Evolutionary conservation across 2,113 vertebrate genomes (phyloP).

Genomic region (Dipodomys merriami): DNA sequence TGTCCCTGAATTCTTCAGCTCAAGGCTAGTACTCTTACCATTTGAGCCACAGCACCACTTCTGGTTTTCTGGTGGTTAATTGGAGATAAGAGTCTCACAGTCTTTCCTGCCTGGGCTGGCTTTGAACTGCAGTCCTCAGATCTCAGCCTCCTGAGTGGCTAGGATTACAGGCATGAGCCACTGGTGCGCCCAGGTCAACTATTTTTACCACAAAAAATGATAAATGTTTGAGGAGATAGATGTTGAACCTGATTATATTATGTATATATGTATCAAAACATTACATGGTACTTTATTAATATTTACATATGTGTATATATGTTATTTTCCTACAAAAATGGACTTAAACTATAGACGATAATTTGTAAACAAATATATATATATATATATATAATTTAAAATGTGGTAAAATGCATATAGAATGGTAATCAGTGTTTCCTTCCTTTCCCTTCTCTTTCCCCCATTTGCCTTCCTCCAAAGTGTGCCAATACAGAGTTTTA

Average conservation of each 20-base stretch:
- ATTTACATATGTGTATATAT: not conserved
- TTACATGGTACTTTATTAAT: not conserved
- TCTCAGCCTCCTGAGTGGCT: too few species aligned
- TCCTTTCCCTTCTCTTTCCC: not conserved
- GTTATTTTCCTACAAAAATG: slow-evolving; percentile 36
- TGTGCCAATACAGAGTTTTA: not conserved
- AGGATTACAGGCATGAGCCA: too few species aligned
- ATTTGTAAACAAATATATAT: not conserved
- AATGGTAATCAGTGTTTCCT: not conserved
- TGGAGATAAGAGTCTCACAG: too few species aligned
- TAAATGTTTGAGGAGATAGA: not conserved
- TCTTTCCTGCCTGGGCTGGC: too few species aligned
- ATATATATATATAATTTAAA: not conserved
- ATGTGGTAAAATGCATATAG: slow-evolving; percentile 5
- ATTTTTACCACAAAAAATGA: not conserved
- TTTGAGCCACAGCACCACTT: too few species aligned
- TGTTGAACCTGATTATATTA: not conserved
- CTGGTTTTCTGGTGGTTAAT: too few species aligned
- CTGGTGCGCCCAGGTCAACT: too few species aligned
- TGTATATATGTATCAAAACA: not conserved
- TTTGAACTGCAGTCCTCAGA: too few species aligned
- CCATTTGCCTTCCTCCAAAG: not conserved
- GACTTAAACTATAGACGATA: not conserved
- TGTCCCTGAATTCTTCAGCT: too few species aligned
- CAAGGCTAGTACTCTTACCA: too few species aligned